Conservation (phyloP, 2,797 vertebrate genomes). For the Brachyrhaphis roseni region DNA sequence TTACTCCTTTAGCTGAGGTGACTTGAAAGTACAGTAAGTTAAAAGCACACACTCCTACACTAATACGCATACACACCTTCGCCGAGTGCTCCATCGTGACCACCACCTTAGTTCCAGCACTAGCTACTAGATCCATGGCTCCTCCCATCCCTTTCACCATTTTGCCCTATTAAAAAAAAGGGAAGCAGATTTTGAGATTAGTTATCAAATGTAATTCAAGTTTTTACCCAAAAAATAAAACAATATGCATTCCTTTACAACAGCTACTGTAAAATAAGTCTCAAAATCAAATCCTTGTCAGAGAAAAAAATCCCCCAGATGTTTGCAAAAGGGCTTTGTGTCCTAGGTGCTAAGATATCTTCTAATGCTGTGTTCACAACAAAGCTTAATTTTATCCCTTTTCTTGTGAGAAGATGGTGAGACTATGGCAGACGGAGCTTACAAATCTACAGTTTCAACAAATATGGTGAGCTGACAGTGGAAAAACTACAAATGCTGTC, state of each 20-base stretch:
- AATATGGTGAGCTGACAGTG: slow-evolving; percentile 6
- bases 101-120: slow-evolving; percentile 94
- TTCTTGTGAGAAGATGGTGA: background rate
- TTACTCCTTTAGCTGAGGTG: background rate
- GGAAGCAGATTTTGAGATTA: slow-evolving; percentile 6
- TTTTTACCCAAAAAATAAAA: background rate
- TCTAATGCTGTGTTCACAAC: slow-evolving; percentile 11
- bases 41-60: background rate
- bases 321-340: background rate
- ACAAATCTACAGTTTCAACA: background rate
- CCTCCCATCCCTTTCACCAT: slow-evolving; percentile 99
- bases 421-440: slow-evolving; percentile 5
- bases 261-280: background rate
- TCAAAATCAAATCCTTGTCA: background rate
- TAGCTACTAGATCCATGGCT: slow-evolving; percentile 98
- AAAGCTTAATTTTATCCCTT: slow-evolving; percentile 16
- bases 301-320: background rate
- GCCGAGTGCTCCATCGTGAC: slow-evolving; percentile 99
- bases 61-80: slow-evolving; percentile 76
- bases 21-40: background rate
- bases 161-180: slow-evolving; percentile 85
- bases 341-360: slow-evolving; percentile 1
- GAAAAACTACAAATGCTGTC: slow-evolving; percentile 13
- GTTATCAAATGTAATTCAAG: background rate
- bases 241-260: background rate